Evolutionary conservation across 2,888 invertebrate species (phyloP).

Genomic region (Lasiommata megera): DNA sequence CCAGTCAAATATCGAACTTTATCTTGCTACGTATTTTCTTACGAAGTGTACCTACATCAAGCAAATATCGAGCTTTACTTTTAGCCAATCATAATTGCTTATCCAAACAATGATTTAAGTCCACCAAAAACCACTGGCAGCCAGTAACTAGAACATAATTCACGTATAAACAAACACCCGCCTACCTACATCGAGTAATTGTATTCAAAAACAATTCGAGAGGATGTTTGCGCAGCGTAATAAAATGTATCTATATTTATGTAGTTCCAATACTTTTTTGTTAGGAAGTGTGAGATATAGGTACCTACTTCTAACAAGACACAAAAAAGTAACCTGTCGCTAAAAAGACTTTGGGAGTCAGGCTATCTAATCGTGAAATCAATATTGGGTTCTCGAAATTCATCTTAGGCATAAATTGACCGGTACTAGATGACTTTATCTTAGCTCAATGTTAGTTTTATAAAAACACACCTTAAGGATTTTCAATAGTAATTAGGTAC

Average conservation of each 20-base stretch:
- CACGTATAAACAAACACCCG: conserved; percentile 13
- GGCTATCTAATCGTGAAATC: too few species aligned
- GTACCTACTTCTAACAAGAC: too few species aligned
- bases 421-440: too few species aligned
- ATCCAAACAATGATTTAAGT: conserved; percentile 22
- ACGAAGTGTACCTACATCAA: conserved; percentile 4
- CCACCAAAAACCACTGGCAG: conserved; percentile 18
- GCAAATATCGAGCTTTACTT: conserved; percentile 18
- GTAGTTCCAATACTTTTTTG: not conserved
- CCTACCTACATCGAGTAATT: conserved; percentile 20
- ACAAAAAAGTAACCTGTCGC: too few species aligned
- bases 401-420: too few species aligned
- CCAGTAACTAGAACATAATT: conserved; percentile 26
- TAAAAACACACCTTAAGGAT: too few species aligned
- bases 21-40: conserved; percentile 2
- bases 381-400: too few species aligned
- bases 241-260: conserved; percentile 8
- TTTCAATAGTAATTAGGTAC: too few species aligned
- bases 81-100: conserved; percentile 17
- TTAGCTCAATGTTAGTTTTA: too few species aligned
- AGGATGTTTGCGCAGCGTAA: conserved; percentile 25
- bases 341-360: too few species aligned
- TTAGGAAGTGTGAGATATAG: not conserved
- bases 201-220: conserved; percentile 13
- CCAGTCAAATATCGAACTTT: too few species aligned